phyloP scores from a whole-genome alignment of 2,113 vertebrate species.

The Alosa alosa region DNA sequence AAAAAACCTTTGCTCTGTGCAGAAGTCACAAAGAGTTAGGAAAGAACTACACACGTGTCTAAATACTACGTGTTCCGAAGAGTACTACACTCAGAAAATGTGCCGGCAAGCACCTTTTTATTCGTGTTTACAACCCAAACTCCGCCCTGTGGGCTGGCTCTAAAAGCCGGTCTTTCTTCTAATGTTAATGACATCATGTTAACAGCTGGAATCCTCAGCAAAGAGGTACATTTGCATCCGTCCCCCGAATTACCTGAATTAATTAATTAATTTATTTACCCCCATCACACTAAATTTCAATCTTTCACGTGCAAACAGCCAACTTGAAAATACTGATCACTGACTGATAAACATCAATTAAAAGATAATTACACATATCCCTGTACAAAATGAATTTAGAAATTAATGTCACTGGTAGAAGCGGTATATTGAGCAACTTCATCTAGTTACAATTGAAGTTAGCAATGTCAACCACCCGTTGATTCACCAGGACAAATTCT shows the following conservation, averaged over 20 bases:
- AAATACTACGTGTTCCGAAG: neutral
- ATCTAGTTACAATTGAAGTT: neutral
- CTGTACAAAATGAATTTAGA: too few species aligned
- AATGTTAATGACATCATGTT: conserved; percentile 32
- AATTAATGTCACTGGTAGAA: too few species aligned
- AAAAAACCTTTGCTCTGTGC: neutral
- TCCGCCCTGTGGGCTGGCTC: conserved; percentile 40
- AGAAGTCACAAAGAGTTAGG: neutral
- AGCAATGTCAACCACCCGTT: neutral
- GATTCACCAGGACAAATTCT: neutral
- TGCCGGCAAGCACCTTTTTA: conserved; percentile 28
- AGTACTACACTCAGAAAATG: neutral
- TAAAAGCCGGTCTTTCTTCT: neutral
- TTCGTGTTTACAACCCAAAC: conserved; percentile 51
- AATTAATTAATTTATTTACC: neutral
- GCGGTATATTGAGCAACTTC: neutral
- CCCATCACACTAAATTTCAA: too few species aligned
- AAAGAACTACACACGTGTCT: neutral
- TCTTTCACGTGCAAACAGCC: too few species aligned
- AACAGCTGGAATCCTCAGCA: conserved; percentile 52
- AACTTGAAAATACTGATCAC: too few species aligned
- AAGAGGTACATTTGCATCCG: neutral
- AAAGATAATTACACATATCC: too few species aligned
- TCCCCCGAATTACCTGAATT: conserved; percentile 2
- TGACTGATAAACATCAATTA: too few species aligned